A percentile compares a stretch with the other conserved stretches of the same genome.
These are phyloP conservation scores for Andrena cerasifolii DNA, from an alignment of 1,140 invertebrate species.

Conservation along the genomic window DNA sequence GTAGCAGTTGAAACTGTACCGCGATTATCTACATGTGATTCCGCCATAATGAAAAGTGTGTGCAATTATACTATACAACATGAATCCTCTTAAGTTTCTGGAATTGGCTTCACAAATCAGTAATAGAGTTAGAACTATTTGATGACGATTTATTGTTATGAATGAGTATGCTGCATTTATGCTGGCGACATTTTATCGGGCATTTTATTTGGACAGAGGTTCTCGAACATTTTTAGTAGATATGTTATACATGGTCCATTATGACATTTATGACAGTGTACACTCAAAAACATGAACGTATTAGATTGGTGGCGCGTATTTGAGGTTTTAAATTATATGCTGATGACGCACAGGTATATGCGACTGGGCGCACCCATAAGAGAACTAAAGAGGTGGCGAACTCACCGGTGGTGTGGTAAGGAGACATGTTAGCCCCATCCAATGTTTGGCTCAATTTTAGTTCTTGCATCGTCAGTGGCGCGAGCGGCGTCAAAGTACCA, in stretches of 20 bases:
- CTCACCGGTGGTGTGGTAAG: conserved; percentile 86
- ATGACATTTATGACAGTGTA: conserved; percentile 1
- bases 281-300: background rate
- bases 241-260: too few species aligned
- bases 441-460: conserved; percentile 86
- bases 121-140: too few species aligned
- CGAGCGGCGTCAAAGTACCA: conserved; percentile 88
- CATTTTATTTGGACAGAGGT: too few species aligned
- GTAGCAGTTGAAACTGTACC: background rate
- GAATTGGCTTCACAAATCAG: too few species aligned
- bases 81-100: conserved; percentile 14
- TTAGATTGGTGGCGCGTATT: too few species aligned
- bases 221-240: too few species aligned
- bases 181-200: too few species aligned
- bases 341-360: background rate
- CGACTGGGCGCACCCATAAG: conserved; percentile 30
- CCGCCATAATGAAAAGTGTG: conserved; percentile 8
- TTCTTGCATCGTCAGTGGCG: conserved; percentile 91
- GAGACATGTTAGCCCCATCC: conserved; percentile 85
- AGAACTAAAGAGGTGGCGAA: conserved; percentile 76
- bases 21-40: conserved; percentile 8
- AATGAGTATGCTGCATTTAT: too few species aligned
- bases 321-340: too few species aligned
- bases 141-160: too few species aligned
- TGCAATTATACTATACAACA: conserved; percentile 20